Base-by-base conservation (phyloP, 53 echinoderm and acorn worm genomes). In the Stichopus horrens region DNA sequence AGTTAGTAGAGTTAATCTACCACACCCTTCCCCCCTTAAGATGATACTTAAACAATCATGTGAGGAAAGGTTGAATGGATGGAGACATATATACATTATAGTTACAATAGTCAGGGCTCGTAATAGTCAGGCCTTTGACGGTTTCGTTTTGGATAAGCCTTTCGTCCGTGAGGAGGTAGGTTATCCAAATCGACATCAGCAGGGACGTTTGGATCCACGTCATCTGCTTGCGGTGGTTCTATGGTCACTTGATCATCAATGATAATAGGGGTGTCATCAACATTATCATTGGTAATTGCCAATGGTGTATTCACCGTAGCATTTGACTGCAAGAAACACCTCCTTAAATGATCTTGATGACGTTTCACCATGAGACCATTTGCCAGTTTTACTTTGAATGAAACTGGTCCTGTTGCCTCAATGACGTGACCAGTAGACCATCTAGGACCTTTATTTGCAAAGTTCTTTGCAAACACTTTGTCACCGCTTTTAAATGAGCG, bases 401-500 rank as follows among this genome's bases (percentile, higher is more conserved):
- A 76, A 53, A 76, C 23, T 19, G 23, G 22, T 21, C 76, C 21
- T 9, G 76, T 76, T 19, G 10, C 23, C 23, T 23, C 53, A 21
- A 53, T 23, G 13, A 76, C 23, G 52, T 76, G 76, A 81, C 86
- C 86, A 52, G 51, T 22, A 4, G 22, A 21, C 86, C 86, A 66
- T 11, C 66, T 86, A 4, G 58, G 37, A 23, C 86, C 86, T 22
- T 68, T 86, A 13, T 7, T 21, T 23, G 66, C 86, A 86, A 86
- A 86, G 54, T 86, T 86, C 86, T 86, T 66, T 57, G 37, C 86
- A 60, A 67, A 86, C 5, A 66, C 37, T 5, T 9, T 67, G 4
- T 86, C 37, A 11, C 68, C 86, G 8, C 66, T 53, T 23, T 86
- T 10, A 53, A 22, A 66, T 11, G 13, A 21, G 23, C 58, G 19